Conservation (phyloP, 2,797 vertebrate genomes). For the Sardinella longiceps region DNA sequence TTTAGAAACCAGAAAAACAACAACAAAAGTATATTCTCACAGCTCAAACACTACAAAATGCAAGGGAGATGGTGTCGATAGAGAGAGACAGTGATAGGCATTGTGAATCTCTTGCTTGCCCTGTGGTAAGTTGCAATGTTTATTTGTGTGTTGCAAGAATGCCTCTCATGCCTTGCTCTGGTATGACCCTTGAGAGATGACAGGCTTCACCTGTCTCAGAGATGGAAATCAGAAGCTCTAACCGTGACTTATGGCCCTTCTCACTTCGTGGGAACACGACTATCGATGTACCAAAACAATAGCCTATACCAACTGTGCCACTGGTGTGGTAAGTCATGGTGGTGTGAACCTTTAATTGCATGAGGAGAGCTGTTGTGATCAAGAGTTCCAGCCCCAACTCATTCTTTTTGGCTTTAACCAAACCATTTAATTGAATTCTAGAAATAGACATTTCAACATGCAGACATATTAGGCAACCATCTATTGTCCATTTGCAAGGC, state of each 20-base stretch:
- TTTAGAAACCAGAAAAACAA: slow-evolving; percentile 4
- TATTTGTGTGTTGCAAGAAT: background rate
- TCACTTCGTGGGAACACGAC: background rate
- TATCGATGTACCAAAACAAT: background rate
- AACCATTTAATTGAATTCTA: background rate
- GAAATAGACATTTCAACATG: background rate
- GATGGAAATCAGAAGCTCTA: slow-evolving; percentile 23
- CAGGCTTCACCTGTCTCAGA: slow-evolving; percentile 34
- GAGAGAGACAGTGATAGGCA: background rate
- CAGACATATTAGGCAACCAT: background rate
- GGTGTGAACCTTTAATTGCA: background rate
- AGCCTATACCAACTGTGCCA: background rate
- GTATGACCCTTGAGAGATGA: slow-evolving; percentile 21
- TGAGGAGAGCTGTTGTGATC: background rate
- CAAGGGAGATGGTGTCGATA: background rate
- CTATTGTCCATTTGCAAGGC: background rate
- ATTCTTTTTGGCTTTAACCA: background rate
- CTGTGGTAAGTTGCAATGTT: background rate
- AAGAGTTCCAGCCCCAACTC: background rate
- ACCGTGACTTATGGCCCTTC: background rate
- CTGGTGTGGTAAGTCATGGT: background rate
- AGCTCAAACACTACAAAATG: background rate
- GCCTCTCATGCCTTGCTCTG: background rate
- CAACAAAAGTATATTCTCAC: background rate
- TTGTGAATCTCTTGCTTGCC: background rate